A percentile compares a stretch with the other conserved stretches of the same genome.
Evolutionary conservation across 2,888 invertebrate genomes (phyloP).

Genomic region (Rotaria macrura): DNA sequence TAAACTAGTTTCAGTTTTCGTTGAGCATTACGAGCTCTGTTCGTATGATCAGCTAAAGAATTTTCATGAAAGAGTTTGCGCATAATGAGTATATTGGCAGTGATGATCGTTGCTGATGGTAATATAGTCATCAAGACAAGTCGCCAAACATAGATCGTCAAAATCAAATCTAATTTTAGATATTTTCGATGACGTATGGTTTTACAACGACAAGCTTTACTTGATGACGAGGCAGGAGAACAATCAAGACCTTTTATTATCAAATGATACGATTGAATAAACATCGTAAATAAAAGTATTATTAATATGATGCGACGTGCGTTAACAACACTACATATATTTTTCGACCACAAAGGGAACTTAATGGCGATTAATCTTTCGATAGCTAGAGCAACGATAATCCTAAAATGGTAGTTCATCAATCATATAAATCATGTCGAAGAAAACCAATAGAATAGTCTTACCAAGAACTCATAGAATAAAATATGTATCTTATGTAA

Average conservation of each 20-base stretch:
- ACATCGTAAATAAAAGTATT: background rate
- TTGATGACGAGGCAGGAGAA: background rate
- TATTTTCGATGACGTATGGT: background rate
- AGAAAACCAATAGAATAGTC: background rate
- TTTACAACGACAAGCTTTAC: background rate
- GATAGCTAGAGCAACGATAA: background rate
- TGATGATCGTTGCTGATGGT: background rate
- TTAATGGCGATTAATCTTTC: background rate
- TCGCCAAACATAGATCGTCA: background rate
- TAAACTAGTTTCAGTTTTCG: background rate
- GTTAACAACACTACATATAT: background rate
- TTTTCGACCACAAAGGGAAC: conserved; percentile 6
- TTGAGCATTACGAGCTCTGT: background rate
- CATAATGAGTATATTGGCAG: background rate
- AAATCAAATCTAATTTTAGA: background rate
- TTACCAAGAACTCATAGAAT: conserved; percentile 13
- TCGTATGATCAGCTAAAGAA: background rate
- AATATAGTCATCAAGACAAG: background rate
- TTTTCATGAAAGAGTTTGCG: background rate
- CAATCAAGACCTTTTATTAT: background rate
- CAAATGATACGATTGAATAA: background rate
- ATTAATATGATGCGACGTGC: background rate
- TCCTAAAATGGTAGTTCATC: background rate
- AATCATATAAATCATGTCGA: background rate
- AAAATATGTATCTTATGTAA: conserved; percentile 5